Conservation (phyloP, 2,888 invertebrate genomes). For the Exocentrus adspersus region DNA sequence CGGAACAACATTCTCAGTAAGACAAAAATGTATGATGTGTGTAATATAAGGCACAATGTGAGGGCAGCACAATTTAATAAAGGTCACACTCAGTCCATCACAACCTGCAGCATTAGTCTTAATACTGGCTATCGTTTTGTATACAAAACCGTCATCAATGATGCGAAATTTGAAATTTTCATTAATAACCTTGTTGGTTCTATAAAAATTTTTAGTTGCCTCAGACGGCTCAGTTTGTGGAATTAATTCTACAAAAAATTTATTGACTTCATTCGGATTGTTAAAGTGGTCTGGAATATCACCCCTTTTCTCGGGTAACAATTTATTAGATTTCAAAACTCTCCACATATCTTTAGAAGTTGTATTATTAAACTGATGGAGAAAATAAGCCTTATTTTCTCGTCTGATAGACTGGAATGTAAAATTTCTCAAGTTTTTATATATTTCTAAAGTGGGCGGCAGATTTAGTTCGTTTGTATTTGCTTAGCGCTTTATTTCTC, state of each 20-base stretch:
- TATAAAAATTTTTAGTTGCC: constrained; percentile 3
- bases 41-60: constrained; percentile 4
- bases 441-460: constrained; percentile 1
- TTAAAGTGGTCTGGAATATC: background rate
- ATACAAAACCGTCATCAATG: constrained; percentile 13
- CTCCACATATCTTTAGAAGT: background rate
- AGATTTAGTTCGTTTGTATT: constrained; percentile 15
- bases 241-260: background rate
- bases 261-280: background rate
- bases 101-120: constrained; percentile 12
- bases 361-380: background rate
- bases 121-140: constrained; percentile 4
- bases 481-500: constrained; percentile 10
- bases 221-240: constrained; percentile 7
- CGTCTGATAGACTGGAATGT: background rate
- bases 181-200: constrained; percentile 7
- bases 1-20: constrained; percentile 5
- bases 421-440: constrained; percentile 21
- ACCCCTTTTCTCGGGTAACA: background rate
- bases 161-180: constrained; percentile 6
- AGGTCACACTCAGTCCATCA: constrained; percentile 14
- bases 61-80: constrained; percentile 10
- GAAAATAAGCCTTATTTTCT: background rate
- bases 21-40: constrained; percentile 9
- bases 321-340: background rate